Evolutionary conservation across 2,113 vertebrate species (phyloP), one percentile per base, ranked within the genome.

Genomic region (Macquaria ambigua): DNA sequence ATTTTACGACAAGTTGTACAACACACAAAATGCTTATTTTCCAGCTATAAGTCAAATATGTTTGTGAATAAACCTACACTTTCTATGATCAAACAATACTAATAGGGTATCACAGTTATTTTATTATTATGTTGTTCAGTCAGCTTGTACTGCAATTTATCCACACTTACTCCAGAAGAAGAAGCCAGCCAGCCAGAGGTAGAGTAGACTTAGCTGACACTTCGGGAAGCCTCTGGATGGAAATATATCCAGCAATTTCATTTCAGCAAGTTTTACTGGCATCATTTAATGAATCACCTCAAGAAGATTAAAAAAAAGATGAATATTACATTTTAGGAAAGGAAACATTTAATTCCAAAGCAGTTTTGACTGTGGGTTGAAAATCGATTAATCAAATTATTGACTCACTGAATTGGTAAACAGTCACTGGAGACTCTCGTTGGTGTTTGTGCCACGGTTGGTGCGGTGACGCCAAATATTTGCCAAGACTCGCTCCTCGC

Each of bases 401-500:
- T 53, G 31, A 53, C n/a, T 21, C 34, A 3, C 55, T 41, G 25
- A 16, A 46, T 1, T 58, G 43, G 18, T 18, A 25, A 52, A 1
- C 62, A 0, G 39, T 85, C 52, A 48, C 76, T 48, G 46, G 23
- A 3, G 50, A 28, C 21, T 70, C 48, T 76, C 6, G 2, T 28
- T 52, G 2, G 11, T 0, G 0, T 6, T 85, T 90, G 89, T 94
- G 10, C 79, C 75, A 46, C 25, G 87, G 52, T 83, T 89, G 70
- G 87, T 88, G 82, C 87, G 69, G 6, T 72, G 92, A 58, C 75
- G 82, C 95, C 95, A 95, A 41, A 96, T 68, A n/a, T 92, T 79
- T 3, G 96, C 95, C 37, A 94, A 86, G 34, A 77, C 81, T 11
- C 93, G 93, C 64, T 97, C 96, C 48, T 94, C 92, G 15, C 85